Base-by-base conservation (phyloP, 2,888 invertebrate genomes). In the Microctonus aethiopoides region DNA sequence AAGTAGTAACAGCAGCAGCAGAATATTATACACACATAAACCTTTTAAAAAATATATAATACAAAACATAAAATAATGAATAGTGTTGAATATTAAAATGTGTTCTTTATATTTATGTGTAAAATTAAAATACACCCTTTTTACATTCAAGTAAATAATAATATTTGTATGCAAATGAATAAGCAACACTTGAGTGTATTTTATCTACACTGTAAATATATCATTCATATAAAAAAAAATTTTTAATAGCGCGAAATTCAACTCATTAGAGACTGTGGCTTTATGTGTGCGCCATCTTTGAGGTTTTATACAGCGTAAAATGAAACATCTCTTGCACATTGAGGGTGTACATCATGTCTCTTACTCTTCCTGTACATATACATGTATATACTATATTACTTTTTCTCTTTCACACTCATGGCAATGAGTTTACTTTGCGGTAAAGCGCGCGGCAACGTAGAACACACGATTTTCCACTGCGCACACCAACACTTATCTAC, bases 181-280 rank as follows among this genome's bases (percentile, higher is more conserved):
- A 20, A 16, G 16, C 2, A n/a, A 46, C 7, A 46, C 46, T 16
- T 20, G n/a, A 16, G 16, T 4, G 7, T 20, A 4, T 6, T 7
- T 46, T 5, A 46, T 2, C 7, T 29, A 29, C 7, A 29, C 3
- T 39, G 13, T 41, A n/a, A 41, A 26, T 11, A 39, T 57, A 46
- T 22, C 22, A 5, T 41, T 24, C 1, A 36, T 67, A 39, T 61
- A 22, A 9, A 63, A 10, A 39, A 16, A 63, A n/a, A n/a, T n/a
- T 34, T 75, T 77, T 77, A 72, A 75, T 69, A 75, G 74, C 80
- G n/a, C n/a, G n/a, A n/a, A 81, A 80, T 84, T 83, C 83, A 83
- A 83, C 83, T 85, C 85, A 84, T 85, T 84, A 85, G 81, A 84
- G 82, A 81, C 81, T 77, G 81, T 81, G 79, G 72, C n/a, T 6